Evolutionary conservation across 2,797 vertebrate species (phyloP).

Genomic region (Trematomus bernacchii): DNA sequence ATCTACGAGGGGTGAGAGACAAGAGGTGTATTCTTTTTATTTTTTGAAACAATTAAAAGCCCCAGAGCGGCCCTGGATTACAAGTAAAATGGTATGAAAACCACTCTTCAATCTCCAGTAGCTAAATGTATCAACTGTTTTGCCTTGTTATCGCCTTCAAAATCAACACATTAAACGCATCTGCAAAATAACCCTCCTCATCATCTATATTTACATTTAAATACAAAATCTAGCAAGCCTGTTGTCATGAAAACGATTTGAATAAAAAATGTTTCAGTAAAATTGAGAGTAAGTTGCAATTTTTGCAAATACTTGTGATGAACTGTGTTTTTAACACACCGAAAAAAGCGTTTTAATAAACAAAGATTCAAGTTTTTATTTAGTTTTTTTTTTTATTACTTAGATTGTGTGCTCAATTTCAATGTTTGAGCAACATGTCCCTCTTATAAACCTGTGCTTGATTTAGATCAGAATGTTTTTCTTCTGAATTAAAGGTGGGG

Average conservation of each 20-base stretch:
- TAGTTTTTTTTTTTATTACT: too few relatives aligned
- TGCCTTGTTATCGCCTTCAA: neutral
- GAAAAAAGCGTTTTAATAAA: neutral
- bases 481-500: too few relatives aligned
- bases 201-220: slow-evolving; percentile 10
- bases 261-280: slow-evolving; percentile 47
- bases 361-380: too few relatives aligned
- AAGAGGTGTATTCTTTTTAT: neutral
- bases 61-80: slow-evolving; percentile 7
- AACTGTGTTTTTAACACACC: neutral
- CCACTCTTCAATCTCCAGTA: slow-evolving; percentile 4
- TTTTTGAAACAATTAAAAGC: slow-evolving; percentile 24
- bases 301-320: slow-evolving; percentile 12
- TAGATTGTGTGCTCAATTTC: too few relatives aligned
- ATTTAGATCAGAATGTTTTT: too few relatives aligned
- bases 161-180: slow-evolving; percentile 21
- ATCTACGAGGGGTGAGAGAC: slow-evolving; percentile 48
- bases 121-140: slow-evolving; percentile 15
- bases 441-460: too few relatives aligned
- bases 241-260: slow-evolving; percentile 48
- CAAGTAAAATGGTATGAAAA: neutral
- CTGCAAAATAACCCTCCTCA: slow-evolving; percentile 24
- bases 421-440: too few relatives aligned
- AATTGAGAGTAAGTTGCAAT: neutral
- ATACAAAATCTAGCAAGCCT: slow-evolving; percentile 14